Evolutionary conservation across 2,888 invertebrate genomes (phyloP).

Genomic region (Eilema griseolum): DNA sequence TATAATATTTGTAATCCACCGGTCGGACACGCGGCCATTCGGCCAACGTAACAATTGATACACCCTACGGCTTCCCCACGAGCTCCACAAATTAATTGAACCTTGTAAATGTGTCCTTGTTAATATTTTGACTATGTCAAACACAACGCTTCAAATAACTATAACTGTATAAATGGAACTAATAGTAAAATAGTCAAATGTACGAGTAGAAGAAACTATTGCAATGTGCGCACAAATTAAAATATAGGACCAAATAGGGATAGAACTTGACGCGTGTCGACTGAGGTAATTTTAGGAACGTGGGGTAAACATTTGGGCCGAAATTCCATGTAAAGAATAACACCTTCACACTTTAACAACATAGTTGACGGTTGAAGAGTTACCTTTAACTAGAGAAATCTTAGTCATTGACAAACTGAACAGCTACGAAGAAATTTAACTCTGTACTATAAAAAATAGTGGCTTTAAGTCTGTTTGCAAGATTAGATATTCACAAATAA

Average conservation of each 20-base stretch:
- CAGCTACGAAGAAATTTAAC: neutral
- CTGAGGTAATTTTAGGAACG: too few species aligned
- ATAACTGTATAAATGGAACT: neutral
- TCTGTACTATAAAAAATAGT: neutral
- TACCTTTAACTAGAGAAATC: neutral
- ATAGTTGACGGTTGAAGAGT: neutral
- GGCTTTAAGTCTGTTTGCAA: too few species aligned
- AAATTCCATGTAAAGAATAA: neutral
- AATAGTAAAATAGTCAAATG: neutral
- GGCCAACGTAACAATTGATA: conserved; percentile 66
- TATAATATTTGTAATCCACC: conserved; percentile 80
- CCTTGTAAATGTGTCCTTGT: conserved; percentile 67
- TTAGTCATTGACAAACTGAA: neutral
- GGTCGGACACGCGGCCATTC: conserved; percentile 67
- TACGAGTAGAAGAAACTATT: neutral
- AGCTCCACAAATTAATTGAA: conserved; percentile 71
- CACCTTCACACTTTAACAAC: neutral
- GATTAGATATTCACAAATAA: neutral
- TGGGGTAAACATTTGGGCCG: neutral
- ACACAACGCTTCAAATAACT: conserved; percentile 26
- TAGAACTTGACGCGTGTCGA: neutral
- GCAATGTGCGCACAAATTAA: neutral
- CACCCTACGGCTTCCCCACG: conserved; percentile 59
- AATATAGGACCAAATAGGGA: neutral
- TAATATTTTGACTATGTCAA: conserved; percentile 56